Evolutionary conservation across 2,797 vertebrate genomes (phyloP), one percentile per base, ranked within the genome.

Genomic region (Pangasius larnaudii): DNA sequence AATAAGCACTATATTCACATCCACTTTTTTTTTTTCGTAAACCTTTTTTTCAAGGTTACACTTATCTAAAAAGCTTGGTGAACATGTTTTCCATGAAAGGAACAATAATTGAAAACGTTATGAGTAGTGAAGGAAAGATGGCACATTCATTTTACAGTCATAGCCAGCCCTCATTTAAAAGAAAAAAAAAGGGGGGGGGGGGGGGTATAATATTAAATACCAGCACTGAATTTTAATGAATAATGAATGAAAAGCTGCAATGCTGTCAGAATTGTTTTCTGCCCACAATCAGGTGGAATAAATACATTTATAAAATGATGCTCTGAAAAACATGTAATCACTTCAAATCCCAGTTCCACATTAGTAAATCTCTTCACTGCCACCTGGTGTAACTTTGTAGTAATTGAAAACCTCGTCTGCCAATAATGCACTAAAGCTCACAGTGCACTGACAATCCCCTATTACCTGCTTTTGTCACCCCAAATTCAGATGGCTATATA

Each of bases 331-430:
- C 7, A 39, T 36, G 8, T 53, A 6, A 78, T 46, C 4, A 42
- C 14, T 13, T 33, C 22, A 88, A 39, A 81, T 4, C 7, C 53
- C 6, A 67, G 61, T 61, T n/a, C 8, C 6, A 42, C 33, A 86
- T 56, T 83, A 72, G 39, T 59, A 78, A n/a, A 72, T 56, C 77
- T 63, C 81, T 36, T 56, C 39, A 77, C 84, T 88, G 88, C 89
- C 89, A 88, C 79, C 90, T 88, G 86, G 85, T 88, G 90, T 85
- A 84, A 69, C 4, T 16, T 33, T 71, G 71, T 49, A 84, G 7
- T 75, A 79, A 88, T 63, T 33, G n/a, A 84, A 46, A 19, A 56
- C n/a, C 18, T 11, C 13, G 11, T 39, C 42, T 67, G 49, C 13
- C 46, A 33, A 10, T 24, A 65, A 51, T 13, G 3, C 18, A 78